Evolutionary conservation across 2,888 invertebrate species (phyloP), one percentile per base, ranked within the genome.

Genomic region (Rhingia rostrata): DNA sequence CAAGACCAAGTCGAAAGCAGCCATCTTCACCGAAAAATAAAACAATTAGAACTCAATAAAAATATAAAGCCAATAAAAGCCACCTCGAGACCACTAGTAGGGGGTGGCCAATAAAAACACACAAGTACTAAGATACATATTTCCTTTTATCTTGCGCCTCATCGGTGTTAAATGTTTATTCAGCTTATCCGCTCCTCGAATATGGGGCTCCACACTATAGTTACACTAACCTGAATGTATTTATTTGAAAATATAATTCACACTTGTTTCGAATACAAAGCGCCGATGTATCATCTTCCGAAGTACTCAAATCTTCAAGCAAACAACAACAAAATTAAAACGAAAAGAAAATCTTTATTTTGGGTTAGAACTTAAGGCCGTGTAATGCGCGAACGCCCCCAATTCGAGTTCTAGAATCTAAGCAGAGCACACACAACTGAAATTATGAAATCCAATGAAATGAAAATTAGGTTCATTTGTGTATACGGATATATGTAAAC

Each of bases 361-460:
- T 63, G 22, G 22, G 22, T 47, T 32, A 53, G 54, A 35, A 56
- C 35, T 56, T 14, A 39, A 49, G 7, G 41, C 41, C 41, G 22
- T 54, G 74, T 74, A 80, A 54, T 58, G 49, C 70, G 69, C 80
- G 61, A 63, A 70, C 80, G 84, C 74, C 84, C 84, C 80, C 84
- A 69, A 84, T 84, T 80, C 66, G 43, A 45, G 74, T 70, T 80
- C 80, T 80, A 80, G 53, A 66, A 80, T 74, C 79, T 35, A 74
- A 78, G 72, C 61, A 78, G 61, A 63, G 35, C 35, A 9, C 37
- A 5, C 10, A 58, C 43, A 69, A 14, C 22, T 22, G 22, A 63
- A 39, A 79, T 66, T 80, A 75, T 84, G 83, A 84, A 80, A 84
- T 70, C 60, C 56, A 84, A 80, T 75, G 80, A 80, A 80, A 84